Evolutionary conservation across 64 coral and sea anemone genomes (phyloP), one percentile per base, ranked within the genome.

Genomic region (Stichodactyla helianthus): DNA sequence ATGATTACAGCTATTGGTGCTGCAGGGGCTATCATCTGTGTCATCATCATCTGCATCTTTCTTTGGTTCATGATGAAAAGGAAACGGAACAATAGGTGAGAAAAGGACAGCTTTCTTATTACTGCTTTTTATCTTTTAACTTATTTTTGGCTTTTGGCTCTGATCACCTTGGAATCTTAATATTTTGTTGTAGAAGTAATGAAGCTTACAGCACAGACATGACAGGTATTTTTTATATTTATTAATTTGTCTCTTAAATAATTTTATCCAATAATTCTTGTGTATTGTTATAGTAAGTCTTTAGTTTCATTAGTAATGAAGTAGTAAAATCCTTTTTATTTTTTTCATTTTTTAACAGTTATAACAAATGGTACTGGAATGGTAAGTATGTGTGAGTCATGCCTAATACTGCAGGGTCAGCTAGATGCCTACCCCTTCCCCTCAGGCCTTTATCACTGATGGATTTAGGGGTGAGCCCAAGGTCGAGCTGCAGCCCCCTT

Each of bases 341-440:
- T 52, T 28, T 25, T 28, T 23, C 16, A 26, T 54, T 56, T 5
- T 20, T 88, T 20, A 50, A 22, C 26, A 88, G 87, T 88, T 53
- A 82, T 82, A 82, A 52, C 77, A 88, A 88, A 88, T 25, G 57
- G 77, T 11, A 88, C 78, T 65, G 82, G 77, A n/a, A 62, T 50
- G 52, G n/a, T 79, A 19, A 77, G 82, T 59, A 60, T 64, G 7
- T 15, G 55, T 44, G 35, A 44, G 35, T 44, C 35, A 3, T 44
- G 35, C 35, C 35, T 44, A 44, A 44, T 44, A 44, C 35, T 44
- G 35, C 2, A 58, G 55, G 55, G 55, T 58, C 55, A 58, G 55
- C 55, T 58, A 58, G 55, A 15, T 11, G 55, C 0, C 55, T 58
- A 58, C 0, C 35, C 35, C 35, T 35, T 35, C 35, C 35, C 35